Conservation (phyloP, 64 coral and sea anemone species). For the Stichodactyla mertensii region DNA sequence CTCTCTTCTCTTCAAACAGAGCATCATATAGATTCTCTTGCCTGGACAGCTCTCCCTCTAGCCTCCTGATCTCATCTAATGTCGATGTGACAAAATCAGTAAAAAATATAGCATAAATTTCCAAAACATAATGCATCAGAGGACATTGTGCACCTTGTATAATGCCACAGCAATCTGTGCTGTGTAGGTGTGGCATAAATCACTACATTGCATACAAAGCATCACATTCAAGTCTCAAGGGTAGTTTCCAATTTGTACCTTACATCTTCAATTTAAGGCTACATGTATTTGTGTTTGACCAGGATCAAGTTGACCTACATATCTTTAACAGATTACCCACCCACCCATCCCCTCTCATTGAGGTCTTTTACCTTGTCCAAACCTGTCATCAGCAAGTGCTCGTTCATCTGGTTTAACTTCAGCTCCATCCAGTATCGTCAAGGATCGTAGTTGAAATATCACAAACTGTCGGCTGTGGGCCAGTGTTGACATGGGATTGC, state of each 20-base stretch:
- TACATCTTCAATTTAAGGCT: no score
- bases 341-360: no score
- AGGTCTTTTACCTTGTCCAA: slow-evolving; percentile 74
- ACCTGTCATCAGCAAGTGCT: slow-evolving; percentile 72
- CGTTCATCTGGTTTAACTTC: slow-evolving; percentile 57
- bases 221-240: no score
- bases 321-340: no score
- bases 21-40: slow-evolving; percentile 64
- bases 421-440: slow-evolving; percentile 60
- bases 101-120: not conserved
- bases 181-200: no score
- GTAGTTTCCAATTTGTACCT: no score
- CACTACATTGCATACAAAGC: no score
- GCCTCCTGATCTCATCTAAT: slow-evolving; percentile 78
- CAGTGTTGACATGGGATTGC: slow-evolving; percentile 67
- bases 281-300: no score
- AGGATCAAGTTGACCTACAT: no score
- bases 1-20: slow-evolving; percentile 64
- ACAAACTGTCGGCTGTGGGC: slow-evolving; percentile 78
- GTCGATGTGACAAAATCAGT: not conserved
- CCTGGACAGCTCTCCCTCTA: slow-evolving; percentile 62
- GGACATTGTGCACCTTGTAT: no score
- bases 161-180: no score
- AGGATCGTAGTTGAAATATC: slow-evolving; percentile 81
- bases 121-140: no score